phyloP scores from a whole-genome alignment of 2,113 vertebrate genomes.

The Ammodramus savannarum region DNA sequence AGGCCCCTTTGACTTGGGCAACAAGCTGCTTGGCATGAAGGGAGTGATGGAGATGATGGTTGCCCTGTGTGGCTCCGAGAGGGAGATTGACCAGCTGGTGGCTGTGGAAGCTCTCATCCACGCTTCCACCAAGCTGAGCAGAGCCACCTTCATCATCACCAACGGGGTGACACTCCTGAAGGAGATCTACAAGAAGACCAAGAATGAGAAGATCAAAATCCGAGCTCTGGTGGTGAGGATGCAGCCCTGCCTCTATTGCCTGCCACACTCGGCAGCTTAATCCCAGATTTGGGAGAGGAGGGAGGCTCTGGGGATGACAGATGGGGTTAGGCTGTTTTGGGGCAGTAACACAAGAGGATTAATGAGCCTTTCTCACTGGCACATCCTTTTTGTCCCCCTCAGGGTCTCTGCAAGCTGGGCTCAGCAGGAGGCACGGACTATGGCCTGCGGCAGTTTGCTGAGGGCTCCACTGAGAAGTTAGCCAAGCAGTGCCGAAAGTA shows the following conservation, averaged over 20 bases:
- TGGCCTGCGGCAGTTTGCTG: conserved; percentile 91
- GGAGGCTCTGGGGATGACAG: not conserved
- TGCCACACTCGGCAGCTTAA: not conserved
- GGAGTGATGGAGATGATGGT: conserved; percentile 99
- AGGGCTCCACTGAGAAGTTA: conserved; percentile 96
- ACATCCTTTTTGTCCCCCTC: not conserved
- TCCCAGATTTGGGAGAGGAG: rapidly evolving
- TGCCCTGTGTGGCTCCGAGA: conserved; percentile 88
- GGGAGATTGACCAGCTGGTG: conserved; percentile 93
- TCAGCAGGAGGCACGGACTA: conserved; percentile 97
- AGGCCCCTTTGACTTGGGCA: conserved; percentile 93
- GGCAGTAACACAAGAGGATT: not conserved
- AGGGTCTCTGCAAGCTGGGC: conserved; percentile 97
- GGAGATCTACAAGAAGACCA: conserved; percentile 96
- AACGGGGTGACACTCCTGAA: conserved; percentile 91
- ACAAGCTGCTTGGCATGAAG: conserved; percentile 84
- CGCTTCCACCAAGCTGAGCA: conserved; percentile 90
- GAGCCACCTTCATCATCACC: conserved; percentile 93
- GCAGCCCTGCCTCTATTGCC: not conserved
- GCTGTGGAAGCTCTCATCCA: conserved; percentile 95
- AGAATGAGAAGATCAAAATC: conserved; percentile 97
- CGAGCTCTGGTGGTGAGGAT: conserved; percentile 89
- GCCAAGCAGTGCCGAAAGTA: conserved; percentile 97
- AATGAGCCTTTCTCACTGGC: not conserved
- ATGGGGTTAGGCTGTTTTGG: not conserved